Evolutionary conservation across 2,888 invertebrate species (phyloP).

Genomic region (Tachina lurida): DNA sequence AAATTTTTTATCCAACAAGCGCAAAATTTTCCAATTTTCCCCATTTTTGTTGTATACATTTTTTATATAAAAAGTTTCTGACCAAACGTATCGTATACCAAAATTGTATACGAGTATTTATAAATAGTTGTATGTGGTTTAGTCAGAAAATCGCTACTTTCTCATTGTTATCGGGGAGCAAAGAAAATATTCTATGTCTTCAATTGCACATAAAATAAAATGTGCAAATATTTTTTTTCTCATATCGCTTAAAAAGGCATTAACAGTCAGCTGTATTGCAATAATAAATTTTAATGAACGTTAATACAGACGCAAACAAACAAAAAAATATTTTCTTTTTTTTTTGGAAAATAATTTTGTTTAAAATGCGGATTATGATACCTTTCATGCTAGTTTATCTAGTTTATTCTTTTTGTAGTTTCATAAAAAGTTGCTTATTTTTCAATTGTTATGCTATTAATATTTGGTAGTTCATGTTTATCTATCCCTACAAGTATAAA

Average conservation of each 20-base stretch:
- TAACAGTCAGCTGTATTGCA: neutral
- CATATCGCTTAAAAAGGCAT: neutral
- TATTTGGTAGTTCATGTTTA: conserved; percentile 40
- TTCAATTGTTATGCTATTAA: conserved; percentile 23
- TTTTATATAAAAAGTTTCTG: too few relatives aligned
- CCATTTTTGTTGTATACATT: too few relatives aligned
- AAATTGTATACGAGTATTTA: too few relatives aligned
- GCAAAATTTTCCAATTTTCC: too few relatives aligned
- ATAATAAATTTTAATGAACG: conserved; percentile 32
- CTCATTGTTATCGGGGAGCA: neutral
- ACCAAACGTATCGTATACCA: too few relatives aligned
- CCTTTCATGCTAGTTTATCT: neutral
- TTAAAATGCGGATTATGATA: neutral
- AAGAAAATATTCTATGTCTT: neutral
- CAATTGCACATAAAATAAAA: conserved; percentile 9
- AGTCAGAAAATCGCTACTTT: neutral
- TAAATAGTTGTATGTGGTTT: too few relatives aligned
- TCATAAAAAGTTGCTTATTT: neutral
- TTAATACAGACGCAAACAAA: neutral
- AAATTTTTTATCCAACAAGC: too few relatives aligned
- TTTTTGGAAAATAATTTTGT: neutral
- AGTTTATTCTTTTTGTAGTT: neutral
- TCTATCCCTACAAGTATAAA: conserved; percentile 34
- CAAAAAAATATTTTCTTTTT: neutral
- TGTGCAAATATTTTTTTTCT: neutral